Evolutionary conservation across 2,113 vertebrate genomes (phyloP).

Genomic region (Rattus norvegicus): GRCr8 NC_086031.1:104745001-104745500

Average conservation of each 20-base stretch:
- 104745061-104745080: slow-evolving; percentile 85
- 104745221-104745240: slow-evolving; percentile 24
- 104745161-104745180: slow-evolving; percentile 74
- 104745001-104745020: slow-evolving; percentile 72
- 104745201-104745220: not conserved
- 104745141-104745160: slow-evolving; percentile 75
- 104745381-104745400: slow-evolving; percentile 67
- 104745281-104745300: slow-evolving; percentile 57
- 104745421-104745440: slow-evolving; percentile 82
- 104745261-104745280: not conserved
- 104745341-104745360: slow-evolving; percentile 82
- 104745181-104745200: slow-evolving; percentile 78
- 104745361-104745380: slow-evolving; percentile 72
- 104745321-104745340: slow-evolving; percentile 76
- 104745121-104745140: slow-evolving; percentile 74
- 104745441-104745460: slow-evolving; percentile 86
- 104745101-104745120: slow-evolving; percentile 72
- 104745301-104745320: slow-evolving; percentile 55
- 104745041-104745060: slow-evolving; percentile 66
- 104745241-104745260: not conserved
- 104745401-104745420: slow-evolving; percentile 77
- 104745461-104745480: slow-evolving; percentile 80
- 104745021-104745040: slow-evolving; percentile 34
- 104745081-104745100: slow-evolving; percentile 84
- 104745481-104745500: slow-evolving; percentile 83